Evolutionary conservation across 2,113 vertebrate species (phyloP).

Genomic region (Fulmarus glacialis): DNA sequence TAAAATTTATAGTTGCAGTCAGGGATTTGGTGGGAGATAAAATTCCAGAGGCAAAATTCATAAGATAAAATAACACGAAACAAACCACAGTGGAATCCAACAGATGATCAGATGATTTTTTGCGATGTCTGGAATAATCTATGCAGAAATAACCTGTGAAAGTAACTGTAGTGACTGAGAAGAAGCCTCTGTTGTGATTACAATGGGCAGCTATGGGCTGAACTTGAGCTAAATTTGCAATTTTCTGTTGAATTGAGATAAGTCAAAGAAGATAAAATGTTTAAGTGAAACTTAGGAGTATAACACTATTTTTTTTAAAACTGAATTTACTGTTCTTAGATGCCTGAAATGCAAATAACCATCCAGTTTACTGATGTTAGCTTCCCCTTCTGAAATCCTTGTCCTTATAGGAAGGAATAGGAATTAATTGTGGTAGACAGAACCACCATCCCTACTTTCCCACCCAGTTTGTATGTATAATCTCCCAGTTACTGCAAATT

Average conservation of each 20-base stretch:
- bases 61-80: neutral
- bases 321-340: neutral
- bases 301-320: neutral
- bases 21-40: neutral
- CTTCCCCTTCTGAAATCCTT: neutral
- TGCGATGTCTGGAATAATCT: neutral
- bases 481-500: neutral
- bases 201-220: accelerated
- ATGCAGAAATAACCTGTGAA: neutral
- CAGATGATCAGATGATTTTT: neutral
- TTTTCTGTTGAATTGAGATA: neutral
- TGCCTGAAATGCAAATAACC: neutral
- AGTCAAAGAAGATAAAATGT: neutral
- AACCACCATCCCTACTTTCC: neutral
- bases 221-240: neutral
- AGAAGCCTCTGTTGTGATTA: neutral
- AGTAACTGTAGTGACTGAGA: neutral
- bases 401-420: neutral
- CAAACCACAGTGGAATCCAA: neutral
- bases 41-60: neutral
- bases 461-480: neutral
- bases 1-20: neutral
- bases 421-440: neutral
- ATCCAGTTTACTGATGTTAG: neutral
- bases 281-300: neutral